Base-by-base conservation (phyloP, 1,140 invertebrate genomes). In the Bombus superbus region DNA sequence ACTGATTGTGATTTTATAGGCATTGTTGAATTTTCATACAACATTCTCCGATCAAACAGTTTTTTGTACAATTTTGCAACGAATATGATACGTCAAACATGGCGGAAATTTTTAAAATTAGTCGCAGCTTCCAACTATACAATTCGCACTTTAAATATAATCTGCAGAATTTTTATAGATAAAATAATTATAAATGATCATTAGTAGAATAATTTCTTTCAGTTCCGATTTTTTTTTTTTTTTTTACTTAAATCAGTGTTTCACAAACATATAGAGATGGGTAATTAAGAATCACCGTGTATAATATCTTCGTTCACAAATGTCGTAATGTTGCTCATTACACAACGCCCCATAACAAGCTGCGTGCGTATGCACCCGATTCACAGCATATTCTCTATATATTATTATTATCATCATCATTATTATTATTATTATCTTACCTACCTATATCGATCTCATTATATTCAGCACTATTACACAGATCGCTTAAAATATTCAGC, bases 401-500 rank as follows among this genome's bases (percentile, higher is more conserved):
- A 86, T 86, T 74, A 74, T 76, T 81, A 76, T 81, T 38, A 68
- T 78, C 66, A 90, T 89, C 86, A 38, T 53, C 44, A 87, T 81
- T 32, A 69, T 73, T 74, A 81, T 88, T 86, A 87, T 80, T 28
- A 62, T 62, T 62, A 91, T 77, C 75, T 77, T 90, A 89, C 80
- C 74, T 90, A 89, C 79, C 85, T 90, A 90, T 82, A 87, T 90
- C 80, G 84, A 83, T 88, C 78, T 91, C 90, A 91, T 90, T 88
- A 89, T 88, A 90, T 90, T 88, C 86, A 89, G 89, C 88, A 89
- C 88, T 80, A 77, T 62, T 62, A 89, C 88, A 89, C 88, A 74
- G 79, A 89, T 91, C 81, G 91, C 91, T 91, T 91, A 86, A 86
- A 90, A 90, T 91, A 90, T 88, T 91, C 90, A 91, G 90, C 90